These are phyloP conservation scores for Arctopsyche grandis DNA, from an alignment of 1,140 invertebrate genomes.

Conservation along the genomic window DNA sequence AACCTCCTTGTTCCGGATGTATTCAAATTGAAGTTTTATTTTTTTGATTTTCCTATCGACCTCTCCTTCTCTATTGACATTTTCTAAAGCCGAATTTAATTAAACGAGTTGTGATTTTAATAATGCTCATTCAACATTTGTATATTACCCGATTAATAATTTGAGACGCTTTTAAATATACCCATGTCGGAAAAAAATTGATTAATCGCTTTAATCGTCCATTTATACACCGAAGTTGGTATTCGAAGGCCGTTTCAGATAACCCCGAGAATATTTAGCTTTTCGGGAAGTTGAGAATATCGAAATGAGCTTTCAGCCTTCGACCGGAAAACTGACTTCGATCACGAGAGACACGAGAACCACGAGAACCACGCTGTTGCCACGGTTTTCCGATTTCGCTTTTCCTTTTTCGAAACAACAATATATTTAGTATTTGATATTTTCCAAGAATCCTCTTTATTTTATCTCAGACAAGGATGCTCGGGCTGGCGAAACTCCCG, in stretches of 20 bases:
- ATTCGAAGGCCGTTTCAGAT: not conserved
- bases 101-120: too few relatives aligned
- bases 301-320: not conserved
- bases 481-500: not conserved
- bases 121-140: too few relatives aligned
- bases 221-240: not conserved
- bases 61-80: too few relatives aligned
- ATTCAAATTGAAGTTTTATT: too few relatives aligned
- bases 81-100: too few relatives aligned
- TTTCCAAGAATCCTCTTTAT: not conserved
- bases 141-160: too few relatives aligned
- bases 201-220: not conserved
- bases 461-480: not conserved
- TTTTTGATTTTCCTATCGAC: too few relatives aligned
- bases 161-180: too few relatives aligned
- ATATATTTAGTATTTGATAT: constrained; percentile 5
- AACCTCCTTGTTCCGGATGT: too few relatives aligned
- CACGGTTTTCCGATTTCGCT: not conserved
- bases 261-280: not conserved
- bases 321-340: not conserved
- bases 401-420: not conserved
- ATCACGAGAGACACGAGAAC: not conserved
- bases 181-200: not conserved
- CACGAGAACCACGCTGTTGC: not conserved
- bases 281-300: not conserved